Percentiles rank a stretch among this genome's conserved stretches.
These are phyloP conservation scores for Flexamia atlantica DNA, from an alignment of 2,888 invertebrate genomes.

Conservation along the genomic window DNA sequence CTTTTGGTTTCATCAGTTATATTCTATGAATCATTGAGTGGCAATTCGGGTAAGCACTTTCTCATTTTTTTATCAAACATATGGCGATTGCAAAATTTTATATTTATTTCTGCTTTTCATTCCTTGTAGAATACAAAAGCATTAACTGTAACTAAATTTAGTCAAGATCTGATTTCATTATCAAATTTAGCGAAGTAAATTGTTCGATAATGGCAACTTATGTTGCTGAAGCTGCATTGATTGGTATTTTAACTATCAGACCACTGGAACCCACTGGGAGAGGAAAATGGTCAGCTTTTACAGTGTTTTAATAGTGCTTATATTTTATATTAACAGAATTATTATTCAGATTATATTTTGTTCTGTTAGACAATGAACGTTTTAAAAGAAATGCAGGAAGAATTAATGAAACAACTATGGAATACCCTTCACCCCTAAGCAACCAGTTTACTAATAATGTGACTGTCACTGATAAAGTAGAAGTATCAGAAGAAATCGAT, in stretches of 20 bases:
- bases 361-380: not conserved
- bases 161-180: too few species aligned
- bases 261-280: too few species aligned
- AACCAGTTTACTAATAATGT: not conserved
- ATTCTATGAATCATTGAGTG: not conserved
- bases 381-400: not conserved
- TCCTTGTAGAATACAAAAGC: too few species aligned
- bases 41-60: not conserved
- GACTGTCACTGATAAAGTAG: not conserved
- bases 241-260: too few species aligned
- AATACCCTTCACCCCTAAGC: slow-evolving; percentile 5
- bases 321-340: not conserved
- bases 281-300: not conserved
- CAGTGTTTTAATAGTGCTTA: not conserved
- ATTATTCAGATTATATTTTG: slow-evolving; percentile 24
- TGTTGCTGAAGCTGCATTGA: too few species aligned
- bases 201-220: too few species aligned
- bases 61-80: too few species aligned
- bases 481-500: not conserved
- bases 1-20: not conserved
- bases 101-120: too few species aligned
- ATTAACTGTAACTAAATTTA: too few species aligned
- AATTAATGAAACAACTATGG: not conserved
- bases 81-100: too few species aligned
- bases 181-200: too few species aligned